Base-by-base conservation (phyloP, 2,888 invertebrate species). In the Nephrotoma guestfalica region DNA sequence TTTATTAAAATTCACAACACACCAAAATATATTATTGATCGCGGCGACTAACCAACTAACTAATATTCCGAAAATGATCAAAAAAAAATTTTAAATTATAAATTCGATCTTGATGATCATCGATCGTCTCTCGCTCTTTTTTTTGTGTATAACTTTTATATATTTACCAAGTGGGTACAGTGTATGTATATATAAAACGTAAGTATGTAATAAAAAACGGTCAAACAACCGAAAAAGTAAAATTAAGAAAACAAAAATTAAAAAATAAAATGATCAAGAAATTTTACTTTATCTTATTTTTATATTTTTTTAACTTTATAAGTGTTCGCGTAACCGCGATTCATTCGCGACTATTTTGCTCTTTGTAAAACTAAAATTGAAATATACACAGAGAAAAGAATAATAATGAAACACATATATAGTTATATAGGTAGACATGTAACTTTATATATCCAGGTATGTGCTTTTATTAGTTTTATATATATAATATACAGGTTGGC, bases 261-360 rank as follows among this genome's bases (percentile, higher is more conserved):
- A 47, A 71, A 71, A 71, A 51, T 15, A 57, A 57, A 57, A 47
- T 13, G 9, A 57, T 57, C 15, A 57, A 30, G 71, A 71, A 71
- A 30, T 71, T 71, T 71, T 71, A 30, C 30, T 71, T 71, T 18
- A 30, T 71, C 9, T 71, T 71, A 43, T 30, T 51, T 15, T 51
- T 51, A 51, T 51, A 15, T 47, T 51, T 51, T 51, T 57, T 57
- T 18, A 7, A 51, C 2, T 30, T 30, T 51, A 51, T 51, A 51
- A 51, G 87, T 87, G 87, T 87, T 86, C 47, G 87, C 89, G 88
- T 88, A 88, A 88, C 88, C 88, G 88, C 88, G 88, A 88, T 88
- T 88, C 88, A 88, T 88, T 88, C 87, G 88, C 88, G 89, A 89
- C 89, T 89, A 71, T 71, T 71, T 71, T 71, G 71, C 30, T 71